Evolutionary conservation across 2,888 invertebrate genomes (phyloP), one percentile per base, ranked within the genome.

Genomic region (Troilus luridus): DNA sequence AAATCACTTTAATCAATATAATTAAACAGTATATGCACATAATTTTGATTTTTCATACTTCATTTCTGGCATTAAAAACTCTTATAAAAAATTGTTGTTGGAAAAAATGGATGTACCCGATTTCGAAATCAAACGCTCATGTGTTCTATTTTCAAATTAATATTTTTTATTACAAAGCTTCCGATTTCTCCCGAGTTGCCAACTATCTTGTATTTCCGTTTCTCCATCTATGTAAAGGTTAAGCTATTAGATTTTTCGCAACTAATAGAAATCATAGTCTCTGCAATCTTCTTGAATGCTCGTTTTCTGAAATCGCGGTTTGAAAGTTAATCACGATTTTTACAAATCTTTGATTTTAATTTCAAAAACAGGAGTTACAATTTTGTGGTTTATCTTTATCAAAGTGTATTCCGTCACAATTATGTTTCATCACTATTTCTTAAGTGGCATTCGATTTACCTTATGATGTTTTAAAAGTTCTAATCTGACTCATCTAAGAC

Each of bases 301-400:
- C 24, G 72, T 72, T 72, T 3, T 67, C 27, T 72, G 27, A 77
- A 77, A 41, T 27, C 72, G 72, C 41, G 72, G 72, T 77, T 77
- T 77, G 72, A 77, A 77, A 77, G 72, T 77, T 67, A 19, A 24
- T 77, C 41, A 41, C 17, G 72, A 77, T 27, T 77, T 77, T 17
- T 67, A 27, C 67, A 27, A 27, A 24, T 67, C 12, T 24, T 67
- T 24, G 67, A 8, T 24, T 67, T 3, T 24, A 24, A 67, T 67
- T 67, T 67, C 12, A 67, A 67, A 27, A 77, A 77, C 41, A 41
- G 17, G 41, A 77, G 2, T 67, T 67, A 41, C 41, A 7, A 17
- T 77, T 41, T 19, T 77, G 24, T 77, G 72, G 27, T 77, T 67
- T 67, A 24, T 67, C 12, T 12, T 0, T 67, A 67, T 67, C 24